Evolutionary conservation across 2,797 vertebrate genomes (phyloP).

Genomic region (Morelia viridis): DNA sequence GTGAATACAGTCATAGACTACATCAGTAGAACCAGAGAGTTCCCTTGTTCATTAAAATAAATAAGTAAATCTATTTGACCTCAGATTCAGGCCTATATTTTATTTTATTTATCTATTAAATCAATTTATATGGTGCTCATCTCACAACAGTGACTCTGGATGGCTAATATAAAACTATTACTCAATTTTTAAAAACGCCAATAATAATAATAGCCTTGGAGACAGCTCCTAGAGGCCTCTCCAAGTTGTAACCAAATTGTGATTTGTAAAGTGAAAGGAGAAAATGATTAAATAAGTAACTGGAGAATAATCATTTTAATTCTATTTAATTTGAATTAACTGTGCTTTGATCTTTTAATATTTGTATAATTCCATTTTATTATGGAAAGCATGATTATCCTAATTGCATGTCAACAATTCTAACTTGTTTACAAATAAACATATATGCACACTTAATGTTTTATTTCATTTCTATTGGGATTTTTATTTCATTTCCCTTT

Average conservation of each 20-base stretch:
- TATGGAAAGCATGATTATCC: slow-evolving; percentile 48
- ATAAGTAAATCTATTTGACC: neutral
- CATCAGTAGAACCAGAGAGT: neutral
- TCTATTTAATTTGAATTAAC: neutral
- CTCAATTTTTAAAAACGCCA: neutral
- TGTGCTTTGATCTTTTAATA: slow-evolving; percentile 13
- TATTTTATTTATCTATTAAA: neutral
- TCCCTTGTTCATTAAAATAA: neutral
- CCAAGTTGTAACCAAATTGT: neutral
- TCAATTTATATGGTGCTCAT: neutral
- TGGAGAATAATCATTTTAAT: neutral
- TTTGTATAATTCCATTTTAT: slow-evolving; percentile 31
- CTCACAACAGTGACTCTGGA: neutral
- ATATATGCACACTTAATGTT: neutral
- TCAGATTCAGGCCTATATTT: neutral
- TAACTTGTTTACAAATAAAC: slow-evolving; percentile 6
- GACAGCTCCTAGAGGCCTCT: neutral
- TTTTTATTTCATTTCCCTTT: neutral
- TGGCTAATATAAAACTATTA: neutral
- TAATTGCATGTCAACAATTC: slow-evolving; percentile 52
- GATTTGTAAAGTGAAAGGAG: neutral
- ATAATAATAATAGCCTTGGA: neutral
- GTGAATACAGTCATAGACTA: neutral
- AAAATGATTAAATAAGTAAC: neutral
- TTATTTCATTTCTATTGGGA: slow-evolving; percentile 29